phyloP scores from a whole-genome alignment of 2,797 vertebrate genomes.

The Thaleichthys pacificus region DNA sequence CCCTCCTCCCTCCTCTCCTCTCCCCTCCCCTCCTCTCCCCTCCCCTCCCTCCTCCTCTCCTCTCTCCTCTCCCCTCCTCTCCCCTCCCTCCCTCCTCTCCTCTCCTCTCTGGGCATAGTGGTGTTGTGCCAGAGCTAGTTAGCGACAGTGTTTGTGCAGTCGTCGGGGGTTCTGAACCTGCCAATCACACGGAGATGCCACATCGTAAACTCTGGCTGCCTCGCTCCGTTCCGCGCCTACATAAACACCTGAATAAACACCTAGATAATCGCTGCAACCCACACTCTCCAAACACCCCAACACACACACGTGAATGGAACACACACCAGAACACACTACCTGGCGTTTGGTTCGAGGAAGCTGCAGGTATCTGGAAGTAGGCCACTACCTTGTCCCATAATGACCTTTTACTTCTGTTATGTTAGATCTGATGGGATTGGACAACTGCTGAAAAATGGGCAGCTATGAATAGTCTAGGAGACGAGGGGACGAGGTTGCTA shows the following conservation, averaged over 20 bases:
- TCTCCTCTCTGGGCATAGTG: background rate
- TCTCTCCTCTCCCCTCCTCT: background rate
- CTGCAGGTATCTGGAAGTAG: constrained; percentile 36
- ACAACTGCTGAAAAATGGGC: constrained; percentile 24
- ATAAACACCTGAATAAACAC: constrained; percentile 75
- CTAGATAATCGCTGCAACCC: constrained; percentile 65
- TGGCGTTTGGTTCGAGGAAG: constrained; percentile 43
- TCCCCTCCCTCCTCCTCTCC: background rate
- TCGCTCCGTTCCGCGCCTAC: constrained; percentile 54
- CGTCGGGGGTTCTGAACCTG: constrained; percentile 62
- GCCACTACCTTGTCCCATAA: constrained; percentile 33
- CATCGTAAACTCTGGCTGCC: constrained; percentile 65
- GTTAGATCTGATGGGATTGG: constrained; percentile 30
- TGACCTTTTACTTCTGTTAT: background rate
- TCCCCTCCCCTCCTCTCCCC: background rate
- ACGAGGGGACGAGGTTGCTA: background rate
- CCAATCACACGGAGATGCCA: constrained; percentile 68
- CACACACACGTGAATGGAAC: constrained; percentile 26
- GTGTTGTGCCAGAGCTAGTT: constrained; percentile 60
- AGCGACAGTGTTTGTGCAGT: constrained; percentile 65
- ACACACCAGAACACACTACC: constrained; percentile 39
- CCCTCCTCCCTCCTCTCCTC: background rate
- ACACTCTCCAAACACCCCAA: constrained; percentile 34
- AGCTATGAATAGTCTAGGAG: background rate
- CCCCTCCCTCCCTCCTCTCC: constrained; percentile 5